A percentile compares a stretch with the other conserved stretches of the same genome.
Conservation (phyloP, 2,113 vertebrate species). For the Strix aluco region DNA sequence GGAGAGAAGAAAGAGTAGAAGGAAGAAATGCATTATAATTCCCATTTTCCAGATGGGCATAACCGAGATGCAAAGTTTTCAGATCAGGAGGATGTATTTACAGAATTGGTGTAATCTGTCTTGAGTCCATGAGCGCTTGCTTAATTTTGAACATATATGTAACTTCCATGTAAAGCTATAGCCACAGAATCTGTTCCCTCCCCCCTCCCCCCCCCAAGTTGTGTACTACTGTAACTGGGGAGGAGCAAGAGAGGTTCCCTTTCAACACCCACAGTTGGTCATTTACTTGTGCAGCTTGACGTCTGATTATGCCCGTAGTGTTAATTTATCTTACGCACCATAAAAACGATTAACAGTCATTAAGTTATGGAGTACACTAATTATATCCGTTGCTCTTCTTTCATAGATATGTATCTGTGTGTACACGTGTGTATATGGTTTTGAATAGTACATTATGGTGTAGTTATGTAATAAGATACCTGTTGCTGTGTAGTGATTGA, state of each 20-base stretch:
- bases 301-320: not conserved
- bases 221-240: not conserved
- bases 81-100: not conserved
- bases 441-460: not conserved
- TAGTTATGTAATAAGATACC: not conserved
- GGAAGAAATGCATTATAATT: not conserved
- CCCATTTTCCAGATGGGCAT: not conserved
- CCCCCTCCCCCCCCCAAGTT: accelerated
- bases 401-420: not conserved
- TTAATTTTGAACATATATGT: not conserved
- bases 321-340: not conserved
- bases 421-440: not conserved
- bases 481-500: not conserved
- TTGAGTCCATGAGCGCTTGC: not conserved
- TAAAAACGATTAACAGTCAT: not conserved
- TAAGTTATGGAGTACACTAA: not conserved
- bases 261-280: not conserved
- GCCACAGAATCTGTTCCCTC: not conserved
- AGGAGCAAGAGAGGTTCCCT: not conserved
- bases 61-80: not conserved
- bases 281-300: not conserved
- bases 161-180: not conserved
- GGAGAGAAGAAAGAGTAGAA: not conserved
- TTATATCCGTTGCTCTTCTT: not conserved
- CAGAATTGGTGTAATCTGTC: not conserved